Base-by-base conservation (phyloP, 2,797 vertebrate genomes). In the Propithecus perrieri region DNA sequence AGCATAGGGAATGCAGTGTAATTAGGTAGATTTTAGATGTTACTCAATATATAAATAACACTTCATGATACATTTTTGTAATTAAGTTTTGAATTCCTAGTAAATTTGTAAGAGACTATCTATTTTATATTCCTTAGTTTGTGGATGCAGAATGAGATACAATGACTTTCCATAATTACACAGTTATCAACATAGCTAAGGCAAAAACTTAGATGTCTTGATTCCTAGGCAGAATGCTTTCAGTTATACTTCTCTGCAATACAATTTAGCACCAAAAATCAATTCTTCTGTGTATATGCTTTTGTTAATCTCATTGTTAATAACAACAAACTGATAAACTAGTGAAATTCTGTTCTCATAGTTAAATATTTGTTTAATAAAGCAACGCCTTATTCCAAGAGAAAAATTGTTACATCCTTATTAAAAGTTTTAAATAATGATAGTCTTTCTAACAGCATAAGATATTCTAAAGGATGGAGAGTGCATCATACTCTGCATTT, bases 381-480 rank as follows among this genome's bases (percentile, higher is more conserved):
- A 88, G 7, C 8, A 55, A 91, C 33, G 5, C 0, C 30, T 90
- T 74, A 84, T 59, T 80, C 50, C 38, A 78, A 81, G 4, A 57
- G 28, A 85, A 74, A 93, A 81, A 24, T 46, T 67, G 55, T 69
- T 61, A 30, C 11, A 30, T 33, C 3, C 5, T 85, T 43, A 63
- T 50, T 72, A 96, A 35, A 94, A 87, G 26, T 83, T 85, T 72
- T 92, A 92, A 94, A 76, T 53, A 78, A 90, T 74, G 65, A 89
- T 75, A 78, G 35, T 38, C 53, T 85, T 28, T 59, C 12, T 71
- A 69, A 55, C 4, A 80, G 48, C 55, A 26, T 65, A 91, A 87
- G 35, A 57, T 24, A 53, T 57, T 35, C 28, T 63, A 41, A 78
- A 81, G 50, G 30, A 38, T 38, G 17, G 69, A 85, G 30, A 13